Conservation (phyloP, 1,140 invertebrate species). For the Sycophila sp. region DNA sequence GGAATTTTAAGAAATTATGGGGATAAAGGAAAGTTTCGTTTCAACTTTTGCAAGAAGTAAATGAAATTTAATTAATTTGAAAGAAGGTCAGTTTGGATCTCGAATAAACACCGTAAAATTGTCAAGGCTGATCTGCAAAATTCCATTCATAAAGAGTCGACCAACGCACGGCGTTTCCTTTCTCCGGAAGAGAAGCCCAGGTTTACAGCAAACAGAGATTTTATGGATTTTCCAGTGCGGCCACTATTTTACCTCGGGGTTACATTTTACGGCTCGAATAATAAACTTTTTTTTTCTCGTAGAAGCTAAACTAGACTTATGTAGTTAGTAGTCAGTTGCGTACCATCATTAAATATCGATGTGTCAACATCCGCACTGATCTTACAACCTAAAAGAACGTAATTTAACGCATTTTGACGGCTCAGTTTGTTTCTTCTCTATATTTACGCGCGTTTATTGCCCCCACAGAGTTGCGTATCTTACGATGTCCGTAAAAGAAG, state of each 20-base stretch:
- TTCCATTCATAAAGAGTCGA: too few relatives aligned
- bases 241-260: background rate
- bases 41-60: too few relatives aligned
- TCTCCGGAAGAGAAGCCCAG: background rate
- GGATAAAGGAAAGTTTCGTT: too few relatives aligned
- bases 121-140: too few relatives aligned
- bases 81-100: too few relatives aligned
- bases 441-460: background rate
- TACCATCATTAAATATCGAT: conserved; percentile 31
- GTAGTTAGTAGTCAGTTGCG: background rate
- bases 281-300: conserved; percentile 45
- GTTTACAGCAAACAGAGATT: conserved; percentile 12
- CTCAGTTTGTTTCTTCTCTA: background rate
- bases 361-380: conserved; percentile 37
- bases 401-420: background rate
- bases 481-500: too few relatives aligned
- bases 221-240: conserved; percentile 12
- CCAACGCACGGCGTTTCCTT: background rate
- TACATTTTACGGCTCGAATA: conserved; percentile 37
- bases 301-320: conserved; percentile 6
- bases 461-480: too few relatives aligned
- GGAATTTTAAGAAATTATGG: too few relatives aligned
- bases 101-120: too few relatives aligned
- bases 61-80: too few relatives aligned
- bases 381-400: background rate